A percentile compares a stretch with the other conserved stretches of the same genome.
Evolutionary conservation across 2,797 vertebrate genomes (phyloP).

Genomic region (Zenarchopterus dispar): DNA sequence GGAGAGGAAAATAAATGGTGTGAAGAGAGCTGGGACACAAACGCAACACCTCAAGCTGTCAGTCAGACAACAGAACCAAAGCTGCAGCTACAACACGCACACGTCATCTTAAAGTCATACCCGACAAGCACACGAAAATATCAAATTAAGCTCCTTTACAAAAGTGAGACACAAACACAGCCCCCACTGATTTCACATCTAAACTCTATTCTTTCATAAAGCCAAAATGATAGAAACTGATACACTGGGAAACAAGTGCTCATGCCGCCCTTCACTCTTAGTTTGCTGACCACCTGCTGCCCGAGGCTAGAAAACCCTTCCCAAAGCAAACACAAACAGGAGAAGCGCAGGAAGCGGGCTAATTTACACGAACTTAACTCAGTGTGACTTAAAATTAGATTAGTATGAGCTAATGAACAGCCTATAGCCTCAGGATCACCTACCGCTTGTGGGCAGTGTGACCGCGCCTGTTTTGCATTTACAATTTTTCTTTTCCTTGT

Average conservation of each 20-base stretch:
- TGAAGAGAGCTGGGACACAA: slow-evolving; percentile 39
- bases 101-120: not conserved
- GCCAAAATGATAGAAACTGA: slow-evolving; percentile 69
- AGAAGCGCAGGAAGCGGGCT: slow-evolving; percentile 63
- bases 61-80: slow-evolving; percentile 29
- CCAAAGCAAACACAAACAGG: slow-evolving; percentile 62
- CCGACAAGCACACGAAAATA: not conserved
- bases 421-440: slow-evolving; percentile 42
- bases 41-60: slow-evolving; percentile 33
- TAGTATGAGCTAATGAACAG: slow-evolving; percentile 70
- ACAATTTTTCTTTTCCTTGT: not conserved
- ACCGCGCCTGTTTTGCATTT: not conserved
- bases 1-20: slow-evolving; percentile 44
- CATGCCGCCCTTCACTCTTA: slow-evolving; percentile 45
- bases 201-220: slow-evolving; percentile 46
- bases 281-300: slow-evolving; percentile 74
- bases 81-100: too few relatives aligned
- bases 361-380: slow-evolving; percentile 71
- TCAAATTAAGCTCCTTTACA: not conserved
- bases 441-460: slow-evolving; percentile 31
- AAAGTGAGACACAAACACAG: slow-evolving; percentile 7
- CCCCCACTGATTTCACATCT: slow-evolving; percentile 43
- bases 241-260: slow-evolving; percentile 72
- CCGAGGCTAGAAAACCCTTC: slow-evolving; percentile 42
- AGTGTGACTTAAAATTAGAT: slow-evolving; percentile 73